Evolutionary conservation across 2,888 invertebrate genomes (phyloP).

Genomic region (Phaonia tiefii): DNA sequence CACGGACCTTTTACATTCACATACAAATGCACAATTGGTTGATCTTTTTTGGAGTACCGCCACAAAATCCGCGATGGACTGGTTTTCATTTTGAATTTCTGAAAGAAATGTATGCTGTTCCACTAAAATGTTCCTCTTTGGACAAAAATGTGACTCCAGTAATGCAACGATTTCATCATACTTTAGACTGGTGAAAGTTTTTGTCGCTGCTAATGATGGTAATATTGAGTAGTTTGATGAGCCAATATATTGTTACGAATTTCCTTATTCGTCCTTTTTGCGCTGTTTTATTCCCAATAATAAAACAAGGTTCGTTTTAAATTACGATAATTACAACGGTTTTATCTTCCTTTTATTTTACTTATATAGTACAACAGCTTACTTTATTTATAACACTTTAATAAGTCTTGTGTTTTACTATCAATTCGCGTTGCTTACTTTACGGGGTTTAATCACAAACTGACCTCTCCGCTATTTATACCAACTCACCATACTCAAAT

Average conservation of each 20-base stretch:
- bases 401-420: no score
- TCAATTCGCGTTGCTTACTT: no score
- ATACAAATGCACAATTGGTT: slow-evolving; percentile 35
- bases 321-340: no score
- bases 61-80: slow-evolving; percentile 16
- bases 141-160: slow-evolving; percentile 35
- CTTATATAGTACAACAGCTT: no score
- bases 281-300: no score
- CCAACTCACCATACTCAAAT: no score
- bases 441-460: no score
- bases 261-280: no score
- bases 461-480: no score
- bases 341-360: no score
- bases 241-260: slow-evolving; percentile 50
- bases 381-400: no score
- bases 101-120: slow-evolving; percentile 46
- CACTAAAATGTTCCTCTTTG: slow-evolving; percentile 39
- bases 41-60: slow-evolving; percentile 17
- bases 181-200: slow-evolving; percentile 13
- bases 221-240: slow-evolving; percentile 35
- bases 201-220: slow-evolving; percentile 44
- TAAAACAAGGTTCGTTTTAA: no score
- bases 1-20: slow-evolving; percentile 12
- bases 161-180: slow-evolving; percentile 28
- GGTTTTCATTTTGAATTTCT: slow-evolving; percentile 29